Evolutionary conservation across 1,140 invertebrate genomes (phyloP), one percentile per base, ranked within the genome.

Genomic region (Tetramorium simillimum): DNA sequence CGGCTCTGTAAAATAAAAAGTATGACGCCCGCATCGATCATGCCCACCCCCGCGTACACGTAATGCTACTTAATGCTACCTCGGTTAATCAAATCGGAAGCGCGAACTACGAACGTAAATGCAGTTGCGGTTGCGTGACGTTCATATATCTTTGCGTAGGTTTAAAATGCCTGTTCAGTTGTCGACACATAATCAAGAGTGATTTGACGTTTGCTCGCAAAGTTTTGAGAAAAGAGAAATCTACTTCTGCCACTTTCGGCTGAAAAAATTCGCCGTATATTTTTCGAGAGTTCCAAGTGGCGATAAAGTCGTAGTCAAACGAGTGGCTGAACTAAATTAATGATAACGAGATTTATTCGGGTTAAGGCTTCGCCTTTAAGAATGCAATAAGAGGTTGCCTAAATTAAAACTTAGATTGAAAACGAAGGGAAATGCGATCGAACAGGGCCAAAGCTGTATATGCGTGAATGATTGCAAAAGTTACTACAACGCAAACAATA

Each of bases 51-150:
- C 28, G 40, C 53, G 53, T 70, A 81, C 78, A 81, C 21, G 65
- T 75, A 75, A 84, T 73, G 40, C 53, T 84, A 84, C 80, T 84
- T 84, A 84, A 84, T 49, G 53, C 43, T 84, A 75, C 56, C 43
- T 75, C 53, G 43, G 67, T 84, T 73, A 84, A 84, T 84, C 80
- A 60, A 84, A 84, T 84, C 40, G 53, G 4, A 75, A 75, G 18
- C 21, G 9, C 53, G n/a, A 84, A 84, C 53, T 69, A 70, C 14
- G 28, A 81, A 43, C 62, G 33, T 60, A 82, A 72, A 75, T 62
- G n/a, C 16, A 73, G 40, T 49, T 33, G 63, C 18, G n/a, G 24
- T 33, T 63, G 43, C 53, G 40, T 33, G 21, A 33, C 37, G 67
- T 73, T 60, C 51, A 40, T 58, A n/a, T 73, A 69, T 75, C 53